A percentile compares a stretch with the other conserved stretches of the same genome.
Evolutionary conservation across 2,113 vertebrate species (phyloP).

Genomic region (Chelonoidis abingdonii): DNA sequence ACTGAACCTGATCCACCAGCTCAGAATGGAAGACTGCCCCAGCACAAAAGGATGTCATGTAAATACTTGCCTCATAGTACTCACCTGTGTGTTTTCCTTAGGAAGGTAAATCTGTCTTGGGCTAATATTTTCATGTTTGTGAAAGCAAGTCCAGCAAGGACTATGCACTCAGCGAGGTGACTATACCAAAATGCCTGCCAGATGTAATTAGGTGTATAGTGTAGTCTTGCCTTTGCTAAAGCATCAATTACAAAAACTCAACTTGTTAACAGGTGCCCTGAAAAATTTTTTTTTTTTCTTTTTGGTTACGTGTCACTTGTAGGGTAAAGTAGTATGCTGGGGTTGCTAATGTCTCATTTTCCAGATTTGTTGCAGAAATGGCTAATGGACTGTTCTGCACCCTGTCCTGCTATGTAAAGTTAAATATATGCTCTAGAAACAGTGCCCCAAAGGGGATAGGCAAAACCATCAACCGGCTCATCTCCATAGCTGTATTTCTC

Average conservation of each 20-base stretch:
- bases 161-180: not conserved
- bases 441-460: not conserved
- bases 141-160: not conserved
- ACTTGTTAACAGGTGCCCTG: not conserved
- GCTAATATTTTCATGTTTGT: not conserved
- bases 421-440: not conserved
- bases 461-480: not conserved
- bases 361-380: not conserved
- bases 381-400: not conserved
- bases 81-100: not conserved
- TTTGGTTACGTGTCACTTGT: not conserved
- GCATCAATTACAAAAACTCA: not conserved
- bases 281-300: not conserved
- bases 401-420: not conserved
- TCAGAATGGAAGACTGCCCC: not conserved
- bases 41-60: not conserved
- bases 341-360: not conserved
- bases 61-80: not conserved
- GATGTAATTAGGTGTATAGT: not conserved
- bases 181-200: not conserved
- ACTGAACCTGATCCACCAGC: not conserved
- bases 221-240: not conserved
- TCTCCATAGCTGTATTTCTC: not conserved
- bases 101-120: not conserved
- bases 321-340: not conserved